A percentile compares a stretch with the other conserved stretches of the same genome.
Evolutionary conservation across 2,888 invertebrate genomes (phyloP).

Genomic region (Pristionchus entomophagus): DNA sequence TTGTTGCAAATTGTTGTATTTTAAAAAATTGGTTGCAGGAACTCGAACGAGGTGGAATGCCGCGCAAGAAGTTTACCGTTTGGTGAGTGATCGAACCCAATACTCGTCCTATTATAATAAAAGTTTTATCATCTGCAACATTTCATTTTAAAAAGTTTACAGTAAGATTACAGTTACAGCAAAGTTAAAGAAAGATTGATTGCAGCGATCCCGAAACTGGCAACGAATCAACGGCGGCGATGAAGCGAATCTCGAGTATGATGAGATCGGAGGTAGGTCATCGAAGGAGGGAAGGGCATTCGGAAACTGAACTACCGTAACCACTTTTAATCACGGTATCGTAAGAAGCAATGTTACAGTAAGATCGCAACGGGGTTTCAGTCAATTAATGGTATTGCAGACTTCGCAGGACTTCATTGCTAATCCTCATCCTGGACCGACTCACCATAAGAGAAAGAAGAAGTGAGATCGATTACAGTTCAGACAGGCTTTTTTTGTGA

Average conservation of each 20-base stretch:
- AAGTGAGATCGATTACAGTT: neutral
- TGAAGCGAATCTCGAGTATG: slow-evolving; percentile 28
- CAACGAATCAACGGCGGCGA: slow-evolving; percentile 52
- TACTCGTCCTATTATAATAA: neutral
- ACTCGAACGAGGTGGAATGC: slow-evolving; percentile 35
- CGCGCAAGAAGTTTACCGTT: slow-evolving; percentile 64
- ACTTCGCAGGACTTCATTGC: slow-evolving; percentile 12
- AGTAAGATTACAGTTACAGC: no score
- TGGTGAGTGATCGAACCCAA: slow-evolving; percentile 53
- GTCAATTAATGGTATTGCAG: neutral
- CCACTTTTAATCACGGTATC: no score
- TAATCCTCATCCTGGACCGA: neutral
- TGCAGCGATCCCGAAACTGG: slow-evolving; percentile 57
- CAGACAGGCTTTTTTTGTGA: neutral
- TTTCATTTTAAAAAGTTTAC: no score
- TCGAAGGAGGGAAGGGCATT: no score
- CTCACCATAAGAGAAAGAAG: neutral
- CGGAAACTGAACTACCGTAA: no score
- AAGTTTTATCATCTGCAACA: neutral
- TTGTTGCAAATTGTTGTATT: no score
- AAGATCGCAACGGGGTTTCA: no score
- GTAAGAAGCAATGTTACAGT: no score
- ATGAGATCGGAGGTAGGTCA: neutral
- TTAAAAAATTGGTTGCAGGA: slow-evolving; percentile 36
- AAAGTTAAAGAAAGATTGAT: neutral